Conservation (phyloP, 1,140 invertebrate species). For the Eulimnadia texana region DNA sequence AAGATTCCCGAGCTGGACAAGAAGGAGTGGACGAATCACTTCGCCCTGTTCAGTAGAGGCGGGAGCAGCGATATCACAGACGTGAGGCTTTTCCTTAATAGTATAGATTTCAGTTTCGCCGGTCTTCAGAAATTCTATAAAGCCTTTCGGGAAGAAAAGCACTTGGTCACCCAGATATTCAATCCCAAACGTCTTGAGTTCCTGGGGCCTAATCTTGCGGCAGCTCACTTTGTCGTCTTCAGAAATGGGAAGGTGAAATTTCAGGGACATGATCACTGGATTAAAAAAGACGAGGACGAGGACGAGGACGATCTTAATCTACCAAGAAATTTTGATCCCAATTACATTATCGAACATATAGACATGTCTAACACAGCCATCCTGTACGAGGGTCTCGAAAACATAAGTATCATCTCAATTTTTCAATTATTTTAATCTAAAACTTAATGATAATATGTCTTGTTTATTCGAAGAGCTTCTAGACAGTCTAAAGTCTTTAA, state of each 20-base stretch:
- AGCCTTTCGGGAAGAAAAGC: constrained; percentile 25
- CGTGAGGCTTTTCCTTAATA: constrained; percentile 26
- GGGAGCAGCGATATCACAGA: neutral
- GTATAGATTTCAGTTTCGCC: constrained; percentile 31
- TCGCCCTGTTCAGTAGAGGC: neutral
- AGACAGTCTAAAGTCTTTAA: constrained; percentile 43
- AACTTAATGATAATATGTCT: neutral
- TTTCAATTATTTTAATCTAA: constrained; percentile 15
- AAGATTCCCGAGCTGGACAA: too few relatives aligned
- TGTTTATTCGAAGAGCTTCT: constrained; percentile 32
- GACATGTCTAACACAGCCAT: constrained; percentile 45
- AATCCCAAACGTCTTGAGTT: constrained; percentile 28
- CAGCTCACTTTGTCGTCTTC: constrained; percentile 52
- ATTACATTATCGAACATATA: constrained; percentile 45
- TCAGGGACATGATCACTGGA: constrained; percentile 32
- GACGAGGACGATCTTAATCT: constrained; percentile 31
- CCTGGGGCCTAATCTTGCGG: constrained; percentile 51
- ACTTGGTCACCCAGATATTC: constrained; percentile 29
- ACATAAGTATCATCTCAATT: constrained; percentile 33
- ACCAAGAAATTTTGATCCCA: constrained; percentile 37
- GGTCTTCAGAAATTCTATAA: constrained; percentile 32
- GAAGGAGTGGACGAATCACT: too few relatives aligned
- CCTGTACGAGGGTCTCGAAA: constrained; percentile 53
- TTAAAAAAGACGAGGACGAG: constrained; percentile 27
- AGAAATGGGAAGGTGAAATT: constrained; percentile 53